phyloP scores from a whole-genome alignment of 2,797 vertebrate species.

The Thamnophis elegans region DNA sequence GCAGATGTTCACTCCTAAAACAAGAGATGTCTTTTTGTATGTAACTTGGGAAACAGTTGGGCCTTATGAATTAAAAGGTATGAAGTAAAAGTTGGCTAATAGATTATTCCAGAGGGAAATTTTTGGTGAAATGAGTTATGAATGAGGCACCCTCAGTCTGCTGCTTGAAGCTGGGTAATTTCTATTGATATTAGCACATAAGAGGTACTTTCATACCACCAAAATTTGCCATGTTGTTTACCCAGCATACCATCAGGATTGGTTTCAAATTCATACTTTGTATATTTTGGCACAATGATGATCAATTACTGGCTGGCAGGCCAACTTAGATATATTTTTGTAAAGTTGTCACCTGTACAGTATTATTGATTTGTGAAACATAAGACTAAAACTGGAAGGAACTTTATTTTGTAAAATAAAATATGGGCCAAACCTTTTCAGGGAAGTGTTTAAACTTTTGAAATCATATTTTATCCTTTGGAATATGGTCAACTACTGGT shows the following conservation, averaged over 20 bases:
- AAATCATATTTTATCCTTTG: background rate
- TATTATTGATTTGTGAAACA: background rate
- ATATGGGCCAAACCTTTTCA: background rate
- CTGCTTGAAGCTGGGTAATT: background rate
- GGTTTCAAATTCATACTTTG: background rate
- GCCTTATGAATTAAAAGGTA: background rate
- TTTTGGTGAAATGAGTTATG: constrained; percentile 16
- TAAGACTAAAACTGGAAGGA: background rate
- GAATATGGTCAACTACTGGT: background rate
- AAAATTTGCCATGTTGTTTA: background rate
- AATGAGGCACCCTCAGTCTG: background rate
- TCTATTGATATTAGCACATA: background rate
- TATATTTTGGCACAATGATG: constrained; percentile 3
- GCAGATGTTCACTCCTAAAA: constrained; percentile 8
- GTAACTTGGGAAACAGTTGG: background rate
- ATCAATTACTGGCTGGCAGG: background rate
- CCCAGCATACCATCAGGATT: background rate
- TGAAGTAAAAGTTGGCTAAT: constrained; percentile 14
- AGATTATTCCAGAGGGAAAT: background rate
- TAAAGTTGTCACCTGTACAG: background rate
- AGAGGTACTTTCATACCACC: background rate
- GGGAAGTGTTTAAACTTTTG: background rate
- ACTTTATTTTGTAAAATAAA: background rate
- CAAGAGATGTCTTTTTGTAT: background rate
- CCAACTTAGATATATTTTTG: background rate